A percentile compares a stretch with the other conserved stretches of the same genome.
These are phyloP conservation scores for Hemiprocne comata DNA, from an alignment of 2,113 vertebrate genomes.

Conservation along the genomic window DNA sequence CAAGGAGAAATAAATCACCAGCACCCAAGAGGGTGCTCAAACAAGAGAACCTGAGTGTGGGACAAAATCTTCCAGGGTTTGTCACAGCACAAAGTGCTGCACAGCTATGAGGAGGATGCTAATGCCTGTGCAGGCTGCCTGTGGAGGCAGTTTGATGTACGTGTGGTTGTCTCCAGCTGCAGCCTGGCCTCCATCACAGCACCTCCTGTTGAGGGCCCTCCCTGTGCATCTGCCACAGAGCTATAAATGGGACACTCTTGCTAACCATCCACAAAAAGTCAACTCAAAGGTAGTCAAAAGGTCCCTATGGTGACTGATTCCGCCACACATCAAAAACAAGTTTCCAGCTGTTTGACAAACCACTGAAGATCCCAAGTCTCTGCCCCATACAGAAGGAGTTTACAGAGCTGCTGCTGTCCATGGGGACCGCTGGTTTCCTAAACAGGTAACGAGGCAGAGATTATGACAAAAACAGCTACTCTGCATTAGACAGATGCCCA, in stretches of 20 bases:
- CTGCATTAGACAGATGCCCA: background rate
- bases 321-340: background rate
- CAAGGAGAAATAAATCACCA: background rate
- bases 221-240: background rate
- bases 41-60: accelerated
- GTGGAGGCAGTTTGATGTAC: accelerated
- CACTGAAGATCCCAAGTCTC: background rate
- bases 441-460: background rate
- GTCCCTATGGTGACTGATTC: accelerated
- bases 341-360: background rate
- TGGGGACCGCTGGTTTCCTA: background rate
- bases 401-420: background rate
- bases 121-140: background rate
- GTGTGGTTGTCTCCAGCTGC: background rate
- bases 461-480: background rate
- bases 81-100: background rate
- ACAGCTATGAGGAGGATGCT: background rate
- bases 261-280: background rate
- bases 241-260: background rate
- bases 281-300: background rate
- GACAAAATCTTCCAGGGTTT: background rate
- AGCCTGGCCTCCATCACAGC: background rate
- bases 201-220: background rate
- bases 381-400: background rate
- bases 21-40: accelerated